Percentiles rank a stretch among this genome's conserved stretches.
Conservation (phyloP, 2,113 vertebrate genomes). For the Tachycineta bicolor region DNA sequence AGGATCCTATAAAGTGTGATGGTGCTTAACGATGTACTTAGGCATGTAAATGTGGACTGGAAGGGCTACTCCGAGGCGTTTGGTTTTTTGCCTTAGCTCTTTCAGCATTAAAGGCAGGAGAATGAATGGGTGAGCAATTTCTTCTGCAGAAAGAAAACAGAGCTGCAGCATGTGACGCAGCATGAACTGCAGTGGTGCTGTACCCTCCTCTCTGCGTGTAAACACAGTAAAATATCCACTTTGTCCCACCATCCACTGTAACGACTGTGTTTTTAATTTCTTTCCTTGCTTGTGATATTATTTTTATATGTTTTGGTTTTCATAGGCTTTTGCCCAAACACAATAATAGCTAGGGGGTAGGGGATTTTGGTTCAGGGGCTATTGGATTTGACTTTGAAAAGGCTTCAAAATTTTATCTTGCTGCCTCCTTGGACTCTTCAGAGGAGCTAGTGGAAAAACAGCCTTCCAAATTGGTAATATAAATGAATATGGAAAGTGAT, state of each 20-base stretch:
- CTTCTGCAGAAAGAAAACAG: not conserved
- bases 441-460: not conserved
- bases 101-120: not conserved
- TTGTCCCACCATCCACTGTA: not conserved
- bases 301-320: not conserved
- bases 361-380: not conserved
- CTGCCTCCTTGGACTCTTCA: not conserved
- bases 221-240: not conserved
- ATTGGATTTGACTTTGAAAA: not conserved
- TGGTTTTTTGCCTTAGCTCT: not conserved
- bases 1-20: not conserved
- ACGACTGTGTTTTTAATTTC: not conserved
- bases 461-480: not conserved
- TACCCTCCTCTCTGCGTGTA: not conserved
- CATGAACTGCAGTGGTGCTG: not conserved
- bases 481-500: not conserved
- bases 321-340: not conserved
- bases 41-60: not conserved
- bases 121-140: not conserved
- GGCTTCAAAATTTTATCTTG: not conserved
- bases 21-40: not conserved
- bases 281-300: not conserved
- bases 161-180: fast-evolving
- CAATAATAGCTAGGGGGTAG: not conserved
- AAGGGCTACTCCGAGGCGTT: not conserved